Evolutionary conservation across 2,113 vertebrate genomes (phyloP), one percentile per base, ranked within the genome.

Genomic region (Scomber japonicus): DNA sequence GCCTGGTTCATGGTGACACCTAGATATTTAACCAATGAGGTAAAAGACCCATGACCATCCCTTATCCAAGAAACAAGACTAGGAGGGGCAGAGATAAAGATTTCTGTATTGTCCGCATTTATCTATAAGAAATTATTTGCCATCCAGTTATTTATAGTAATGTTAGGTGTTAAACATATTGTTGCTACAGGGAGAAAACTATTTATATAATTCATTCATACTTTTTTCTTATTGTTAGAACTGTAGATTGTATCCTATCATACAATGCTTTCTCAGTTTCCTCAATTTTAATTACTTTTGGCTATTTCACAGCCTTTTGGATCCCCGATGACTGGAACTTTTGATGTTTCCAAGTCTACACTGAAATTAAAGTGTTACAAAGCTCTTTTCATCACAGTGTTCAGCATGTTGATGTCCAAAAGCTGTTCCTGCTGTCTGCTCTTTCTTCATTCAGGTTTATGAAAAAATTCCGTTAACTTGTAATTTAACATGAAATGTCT

Each of bases 311-410:
- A 51, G n/a, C 19, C 63, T 24, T 49, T 15, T 53, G 31, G 53
- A 24, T 40, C 11, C 61, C 31, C 16, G 50, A 12, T 40, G 11
- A 54, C 27, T 44, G 48, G 10, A 80, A 48, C 44, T 67, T 35
- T 7, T 61, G 61, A n/a, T 49, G 15, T 71, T 27, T 13, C 12
- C 46, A 71, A 62, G 44, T 35, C 17, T 70, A 51, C 3, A 0
- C 57, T 50, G 27, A 44, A 30, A 63, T 54, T 19, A 8, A 69
- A 75, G 49, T 56, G 50, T 70, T 49, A 40, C 24, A 17, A 49
- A 19, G 14, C 40, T 55, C 6, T 8, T 50, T 50, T 64, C 24
- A 16, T 61, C 50, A 17, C 24, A 27, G 24, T 27, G 24, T 27
- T 27, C 24, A 27, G 24, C 24, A 35, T 35, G 11, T 16, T 40